Evolutionary conservation across 2,797 vertebrate genomes (phyloP), one percentile per base, ranked within the genome.

Genomic region (Brachyrhaphis roseni): DNA sequence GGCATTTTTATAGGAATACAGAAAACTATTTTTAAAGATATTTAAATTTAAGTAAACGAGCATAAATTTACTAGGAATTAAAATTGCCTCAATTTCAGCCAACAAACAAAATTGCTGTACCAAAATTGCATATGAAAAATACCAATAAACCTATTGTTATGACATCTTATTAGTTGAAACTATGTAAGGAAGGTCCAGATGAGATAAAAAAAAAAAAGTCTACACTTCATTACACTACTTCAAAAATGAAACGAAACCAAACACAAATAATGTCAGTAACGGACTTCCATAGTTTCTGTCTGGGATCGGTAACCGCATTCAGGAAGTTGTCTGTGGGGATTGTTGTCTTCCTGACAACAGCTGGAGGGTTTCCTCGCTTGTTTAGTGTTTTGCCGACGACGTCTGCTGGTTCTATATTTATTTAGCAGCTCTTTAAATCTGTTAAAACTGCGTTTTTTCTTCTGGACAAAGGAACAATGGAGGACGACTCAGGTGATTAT

Each of bases 401-500:
- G 41, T 36, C 53, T 28, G 34, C 51, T 8, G 0, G 39, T 0
- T 74, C 23, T 8, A 55, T 18, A 8, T n/a, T 75, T 66, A 36
- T 8, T 39, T 34, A 34, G 74, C 1, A 15, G 0, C 0, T 4
- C 1, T 18, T 31, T 31, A 16, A 62, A 3, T 4, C 1, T 2
- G 15, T 8, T 41, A 28, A 11, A 62, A 0, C 1, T 4, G 0
- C 51, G 0, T 28, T 34, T 43, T 13, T 39, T 53, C 7, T 8
- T 3, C 39, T 45, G 16, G 11, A 66, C 15, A 73, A 0, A 10
- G 49, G 12, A 20, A 55, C 43, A 1, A 94, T 95, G 94, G 94
- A 95, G 76, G 77, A 66, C 31, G 91, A 94, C 78, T 81, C 93
- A 85, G 94, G 94, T 95, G 92, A 91, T 78, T 11, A 1, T 8